phyloP scores from a whole-genome alignment of 2,888 invertebrate genomes.

The Rhagophthalmus giganteus region DNA sequence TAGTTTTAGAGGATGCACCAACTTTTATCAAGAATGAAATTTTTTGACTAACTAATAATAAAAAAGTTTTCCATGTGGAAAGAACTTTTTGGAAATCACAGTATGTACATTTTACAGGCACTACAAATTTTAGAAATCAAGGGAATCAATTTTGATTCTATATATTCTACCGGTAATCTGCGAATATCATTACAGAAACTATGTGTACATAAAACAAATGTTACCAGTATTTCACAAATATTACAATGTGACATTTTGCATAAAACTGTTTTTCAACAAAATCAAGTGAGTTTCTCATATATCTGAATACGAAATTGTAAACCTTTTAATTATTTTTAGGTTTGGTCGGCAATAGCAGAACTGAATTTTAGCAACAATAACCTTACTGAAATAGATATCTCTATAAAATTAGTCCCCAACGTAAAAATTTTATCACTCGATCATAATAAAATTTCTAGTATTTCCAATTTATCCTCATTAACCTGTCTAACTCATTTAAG shows the following conservation, averaged over 20 bases:
- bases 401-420: constrained; percentile 75
- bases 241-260: constrained; percentile 84
- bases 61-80: neutral
- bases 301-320: neutral
- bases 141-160: constrained; percentile 69
- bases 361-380: constrained; percentile 80
- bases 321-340: constrained; percentile 61
- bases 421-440: constrained; percentile 73
- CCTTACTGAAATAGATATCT: constrained; percentile 76
- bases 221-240: constrained; percentile 74
- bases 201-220: constrained; percentile 67
- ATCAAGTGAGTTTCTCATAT: constrained; percentile 44
- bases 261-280: constrained; percentile 58
- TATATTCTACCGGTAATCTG: constrained; percentile 62
- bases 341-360: constrained; percentile 70
- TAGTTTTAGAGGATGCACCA: too few relatives aligned
- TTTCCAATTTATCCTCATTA: constrained; percentile 77
- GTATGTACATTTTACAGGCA: constrained; percentile 44
- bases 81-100: neutral
- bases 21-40: too few relatives aligned
- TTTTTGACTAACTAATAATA: neutral
- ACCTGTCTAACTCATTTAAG: constrained; percentile 76
- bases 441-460: constrained; percentile 74
- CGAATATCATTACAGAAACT: constrained; percentile 68
- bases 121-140: constrained; percentile 72